phyloP scores from a whole-genome alignment of 2,888 invertebrate species.

The Congeria kusceri region DNA sequence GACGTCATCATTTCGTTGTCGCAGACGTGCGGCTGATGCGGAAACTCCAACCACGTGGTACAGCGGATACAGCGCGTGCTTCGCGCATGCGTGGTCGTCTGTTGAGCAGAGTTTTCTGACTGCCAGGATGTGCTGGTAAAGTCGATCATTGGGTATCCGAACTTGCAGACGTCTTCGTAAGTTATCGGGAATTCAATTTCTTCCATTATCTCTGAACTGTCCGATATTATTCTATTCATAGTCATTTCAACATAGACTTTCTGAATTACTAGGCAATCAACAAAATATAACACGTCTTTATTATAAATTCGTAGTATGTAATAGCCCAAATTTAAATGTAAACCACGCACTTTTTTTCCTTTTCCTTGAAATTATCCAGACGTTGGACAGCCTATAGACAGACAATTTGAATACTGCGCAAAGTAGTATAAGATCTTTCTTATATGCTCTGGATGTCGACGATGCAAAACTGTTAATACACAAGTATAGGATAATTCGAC shows the following conservation, averaged over 20 bases:
- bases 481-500: no score
- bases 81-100: background rate
- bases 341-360: no score
- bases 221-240: background rate
- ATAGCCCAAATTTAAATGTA: no score
- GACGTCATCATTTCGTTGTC: constrained; percentile 13
- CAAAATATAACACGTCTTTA: no score
- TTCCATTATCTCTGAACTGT: constrained; percentile 3
- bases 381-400: background rate
- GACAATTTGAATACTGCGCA: no score
- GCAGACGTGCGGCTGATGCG: constrained; percentile 33
- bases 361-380: background rate
- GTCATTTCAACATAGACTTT: background rate
- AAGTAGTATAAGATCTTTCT: no score
- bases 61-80: constrained; percentile 22
- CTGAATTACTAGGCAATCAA: no score
- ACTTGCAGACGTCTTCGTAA: constrained; percentile 22
- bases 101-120: constrained; percentile 10
- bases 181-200: constrained; percentile 10
- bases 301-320: no score
- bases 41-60: constrained; percentile 23
- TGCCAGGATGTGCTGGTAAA: constrained; percentile 2
- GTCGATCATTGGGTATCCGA: constrained; percentile 29
- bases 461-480: background rate
- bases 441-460: no score